These are phyloP conservation scores for Eublepharis macularius DNA, from an alignment of 2,113 vertebrate genomes.

Conservation along the genomic window DNA sequence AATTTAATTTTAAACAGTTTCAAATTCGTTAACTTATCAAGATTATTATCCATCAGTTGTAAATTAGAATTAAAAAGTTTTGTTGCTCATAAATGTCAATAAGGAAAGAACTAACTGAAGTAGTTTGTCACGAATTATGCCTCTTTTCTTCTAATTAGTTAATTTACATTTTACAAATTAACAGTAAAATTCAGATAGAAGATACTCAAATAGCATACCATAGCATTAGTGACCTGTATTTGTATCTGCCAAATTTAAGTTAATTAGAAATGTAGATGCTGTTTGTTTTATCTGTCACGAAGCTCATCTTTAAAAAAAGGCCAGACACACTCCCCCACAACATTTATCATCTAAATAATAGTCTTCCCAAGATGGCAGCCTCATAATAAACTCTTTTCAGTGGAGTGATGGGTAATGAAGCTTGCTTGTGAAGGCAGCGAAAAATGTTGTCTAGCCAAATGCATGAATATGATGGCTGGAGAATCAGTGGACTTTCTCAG, in stretches of 20 bases:
- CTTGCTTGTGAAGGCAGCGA: conserved; percentile 93
- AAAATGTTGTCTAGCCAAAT: conserved; percentile 93
- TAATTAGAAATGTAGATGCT: conserved; percentile 88
- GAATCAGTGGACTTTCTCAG: conserved; percentile 90
- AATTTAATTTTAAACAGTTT: conserved; percentile 37
- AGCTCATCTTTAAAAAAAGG: conserved; percentile 83
- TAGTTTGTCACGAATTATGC: conserved; percentile 78
- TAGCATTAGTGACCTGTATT: conserved; percentile 82
- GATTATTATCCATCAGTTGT: conserved; percentile 66
- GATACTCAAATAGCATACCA: conserved; percentile 72
- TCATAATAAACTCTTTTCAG: conserved; percentile 97
- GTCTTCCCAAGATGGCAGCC: conserved; percentile 97
- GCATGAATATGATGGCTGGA: conserved; percentile 92
- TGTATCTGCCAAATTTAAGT: conserved; percentile 85
- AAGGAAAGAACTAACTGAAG: conserved; percentile 71
- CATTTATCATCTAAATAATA: conserved; percentile 99
- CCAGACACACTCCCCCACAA: conserved; percentile 79
- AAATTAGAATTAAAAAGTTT: conserved; percentile 71
- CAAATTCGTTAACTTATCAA: conserved; percentile 43
- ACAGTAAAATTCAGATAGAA: conserved; percentile 78
- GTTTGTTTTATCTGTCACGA: conserved; percentile 88
- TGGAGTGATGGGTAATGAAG: conserved; percentile 98
- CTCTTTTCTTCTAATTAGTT: conserved; percentile 83
- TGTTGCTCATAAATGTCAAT: conserved; percentile 75
- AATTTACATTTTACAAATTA: conserved; percentile 86